Base-by-base conservation (phyloP, 2,113 vertebrate species). In the Vicugna pacos region DNA sequence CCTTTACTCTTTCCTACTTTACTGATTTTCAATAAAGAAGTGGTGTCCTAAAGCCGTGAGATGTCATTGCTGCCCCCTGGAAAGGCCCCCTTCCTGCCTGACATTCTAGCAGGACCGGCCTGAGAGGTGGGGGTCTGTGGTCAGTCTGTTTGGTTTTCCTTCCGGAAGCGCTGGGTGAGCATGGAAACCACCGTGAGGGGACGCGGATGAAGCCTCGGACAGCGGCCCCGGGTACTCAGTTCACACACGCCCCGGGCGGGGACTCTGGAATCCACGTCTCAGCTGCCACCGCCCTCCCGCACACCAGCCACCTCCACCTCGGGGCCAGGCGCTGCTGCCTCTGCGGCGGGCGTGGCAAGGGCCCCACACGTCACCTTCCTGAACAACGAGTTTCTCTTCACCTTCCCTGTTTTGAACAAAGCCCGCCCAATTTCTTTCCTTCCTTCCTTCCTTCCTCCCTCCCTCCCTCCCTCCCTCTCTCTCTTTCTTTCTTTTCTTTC, bases 321-420 rank as follows among this genome's bases (percentile, higher is more conserved):
- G 38, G 10, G 38, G 56, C 1, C 32, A 3, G 30, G 12, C 38
- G 26, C 35, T 17, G 35, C 46, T 15, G 15, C 42, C 81, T 35
- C 42, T 46, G 13, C 0, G 0, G 0, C 11, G 58, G 58, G 50
- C 30, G 26, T 2, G 0, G 9, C 30, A 0, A 15, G 42, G 26
- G 52, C 10, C 48, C 38, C 22, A 56, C 60, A 35, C 42, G 32
- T 6, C 30, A 13, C 32, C 12, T 13, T 76, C 9, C 13, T 30
- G 24, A 50, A 48, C 48, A 0, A 16, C 46, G 48, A 35, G 7
- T 28, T 46, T 80, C 24, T 35, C 48, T 60, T 16, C 22, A 11
- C 26, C 10, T 15, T 54, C 64, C 8, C 11, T 26, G 24, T 67
- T 67, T 35, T 69, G 64, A 28, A 84, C 32, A n/a, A 67, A 83